Conservation (phyloP, 2,888 invertebrate species). For the Thymelicus sylvestris region DNA sequence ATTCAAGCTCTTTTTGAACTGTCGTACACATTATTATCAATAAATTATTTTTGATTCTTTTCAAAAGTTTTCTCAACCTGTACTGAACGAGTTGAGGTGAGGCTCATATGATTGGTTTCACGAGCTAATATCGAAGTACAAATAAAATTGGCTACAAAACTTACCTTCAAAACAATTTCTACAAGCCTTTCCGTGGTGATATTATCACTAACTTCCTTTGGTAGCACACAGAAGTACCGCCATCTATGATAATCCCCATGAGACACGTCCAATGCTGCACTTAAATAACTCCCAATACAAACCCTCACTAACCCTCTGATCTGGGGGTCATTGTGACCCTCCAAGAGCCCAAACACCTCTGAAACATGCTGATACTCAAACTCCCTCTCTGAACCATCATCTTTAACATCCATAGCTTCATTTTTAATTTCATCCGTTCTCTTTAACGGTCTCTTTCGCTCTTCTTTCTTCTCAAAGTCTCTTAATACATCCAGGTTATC, state of each 20-base stretch:
- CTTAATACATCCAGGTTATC: slow-evolving; percentile 65
- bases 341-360: slow-evolving; percentile 88
- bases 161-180: slow-evolving; percentile 83
- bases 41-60: too few species aligned
- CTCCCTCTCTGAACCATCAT: slow-evolving; percentile 44
- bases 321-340: slow-evolving; percentile 92
- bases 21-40: too few species aligned
- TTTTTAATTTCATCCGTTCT: slow-evolving; percentile 59
- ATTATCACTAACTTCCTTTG: slow-evolving; percentile 67
- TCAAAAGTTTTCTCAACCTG: too few species aligned
- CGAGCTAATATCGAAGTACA: too few species aligned
- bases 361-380: slow-evolving; percentile 86
- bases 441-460: slow-evolving; percentile 54
- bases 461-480: slow-evolving; percentile 55
- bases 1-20: too few species aligned
- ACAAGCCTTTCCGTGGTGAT: slow-evolving; percentile 79
- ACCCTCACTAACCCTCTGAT: slow-evolving; percentile 89
- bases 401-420: slow-evolving; percentile 49
- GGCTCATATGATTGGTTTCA: too few species aligned
- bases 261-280: slow-evolving; percentile 83
- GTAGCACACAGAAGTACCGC: slow-evolving; percentile 65
- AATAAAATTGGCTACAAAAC: slow-evolving; percentile 31
- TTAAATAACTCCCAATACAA: slow-evolving; percentile 88
- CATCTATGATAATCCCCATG: slow-evolving; percentile 83
- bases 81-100: too few species aligned